Percentiles rank a stretch among this genome's conserved stretches.
Evolutionary conservation across 2,888 invertebrate genomes (phyloP).

Genomic region (Meta bourneti): DNA sequence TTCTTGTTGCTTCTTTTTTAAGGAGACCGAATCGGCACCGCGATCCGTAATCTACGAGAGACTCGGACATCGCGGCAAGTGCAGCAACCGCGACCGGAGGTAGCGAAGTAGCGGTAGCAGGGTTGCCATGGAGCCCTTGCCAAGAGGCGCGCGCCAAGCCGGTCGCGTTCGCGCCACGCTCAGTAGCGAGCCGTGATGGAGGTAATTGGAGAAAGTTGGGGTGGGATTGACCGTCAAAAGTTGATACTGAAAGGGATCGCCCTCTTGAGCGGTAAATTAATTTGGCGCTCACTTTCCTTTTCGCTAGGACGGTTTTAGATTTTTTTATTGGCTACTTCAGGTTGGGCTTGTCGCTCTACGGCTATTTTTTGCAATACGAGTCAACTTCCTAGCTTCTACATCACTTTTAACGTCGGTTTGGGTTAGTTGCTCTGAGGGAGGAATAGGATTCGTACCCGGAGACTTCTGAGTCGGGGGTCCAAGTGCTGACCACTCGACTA

Average conservation of each 20-base stretch:
- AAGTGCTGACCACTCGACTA: too few relatives aligned
- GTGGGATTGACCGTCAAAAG: background rate
- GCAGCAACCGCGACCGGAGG: conserved; percentile 21
- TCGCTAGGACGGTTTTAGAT: too few relatives aligned
- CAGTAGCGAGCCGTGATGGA: too few relatives aligned
- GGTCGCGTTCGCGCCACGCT: background rate
- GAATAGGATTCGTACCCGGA: too few relatives aligned
- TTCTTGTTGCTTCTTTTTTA: conserved; percentile 44
- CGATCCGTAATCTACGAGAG: conserved; percentile 1
- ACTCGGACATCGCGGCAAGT: conserved; percentile 64
- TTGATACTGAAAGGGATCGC: background rate
- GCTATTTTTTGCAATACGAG: too few relatives aligned
- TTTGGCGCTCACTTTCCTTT: too few relatives aligned
- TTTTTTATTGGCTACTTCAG: too few relatives aligned
- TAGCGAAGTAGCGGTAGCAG: conserved; percentile 38
- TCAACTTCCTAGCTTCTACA: too few relatives aligned
- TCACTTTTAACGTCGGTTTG: too few relatives aligned
- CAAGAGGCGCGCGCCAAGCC: conserved; percentile 36
- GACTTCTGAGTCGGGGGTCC: too few relatives aligned
- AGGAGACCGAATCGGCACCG: background rate
- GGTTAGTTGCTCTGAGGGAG: too few relatives aligned
- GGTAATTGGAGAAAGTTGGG: background rate
- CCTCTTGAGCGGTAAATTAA: background rate
- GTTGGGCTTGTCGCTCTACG: too few relatives aligned
- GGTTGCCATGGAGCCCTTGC: conserved; percentile 24